These are phyloP conservation scores for Nothoprocta pentlandii DNA, from an alignment of 2,113 vertebrate genomes.

Conservation along the genomic window DNA sequence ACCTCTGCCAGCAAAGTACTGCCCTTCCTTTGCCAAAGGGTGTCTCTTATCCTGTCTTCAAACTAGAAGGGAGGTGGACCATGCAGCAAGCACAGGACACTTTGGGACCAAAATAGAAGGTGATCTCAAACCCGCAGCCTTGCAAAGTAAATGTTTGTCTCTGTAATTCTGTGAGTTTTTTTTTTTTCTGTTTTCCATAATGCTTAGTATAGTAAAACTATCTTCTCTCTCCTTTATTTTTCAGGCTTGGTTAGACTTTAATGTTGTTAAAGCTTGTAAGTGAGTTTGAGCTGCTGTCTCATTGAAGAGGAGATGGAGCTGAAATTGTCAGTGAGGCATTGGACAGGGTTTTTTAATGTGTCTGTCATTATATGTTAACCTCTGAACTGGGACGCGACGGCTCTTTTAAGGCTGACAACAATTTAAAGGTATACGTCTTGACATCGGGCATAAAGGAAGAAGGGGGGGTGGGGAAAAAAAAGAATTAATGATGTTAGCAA, in stretches of 20 bases:
- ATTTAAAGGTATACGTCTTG: constrained; percentile 72
- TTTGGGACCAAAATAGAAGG: background rate
- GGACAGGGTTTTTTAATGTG: constrained; percentile 73
- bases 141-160: background rate
- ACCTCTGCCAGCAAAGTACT: background rate
- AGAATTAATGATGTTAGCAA: constrained; percentile 85
- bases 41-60: background rate
- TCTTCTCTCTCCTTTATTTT: constrained; percentile 57
- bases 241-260: constrained; percentile 58
- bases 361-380: constrained; percentile 78
- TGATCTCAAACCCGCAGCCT: background rate
- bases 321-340: constrained; percentile 66
- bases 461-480: constrained; percentile 49
- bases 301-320: constrained; percentile 68
- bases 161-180: background rate
- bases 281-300: constrained; percentile 70
- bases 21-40: background rate
- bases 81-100: background rate
- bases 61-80: background rate
- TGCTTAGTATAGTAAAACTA: constrained; percentile 33
- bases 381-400: constrained; percentile 59
- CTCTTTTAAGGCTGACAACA: constrained; percentile 75
- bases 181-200: constrained; percentile 11
- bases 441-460: constrained; percentile 71
- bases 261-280: constrained; percentile 68